Evolutionary conservation across 2,888 invertebrate genomes (phyloP), one percentile per base, ranked within the genome.

Genomic region (Helicoverpa assulta): DNA sequence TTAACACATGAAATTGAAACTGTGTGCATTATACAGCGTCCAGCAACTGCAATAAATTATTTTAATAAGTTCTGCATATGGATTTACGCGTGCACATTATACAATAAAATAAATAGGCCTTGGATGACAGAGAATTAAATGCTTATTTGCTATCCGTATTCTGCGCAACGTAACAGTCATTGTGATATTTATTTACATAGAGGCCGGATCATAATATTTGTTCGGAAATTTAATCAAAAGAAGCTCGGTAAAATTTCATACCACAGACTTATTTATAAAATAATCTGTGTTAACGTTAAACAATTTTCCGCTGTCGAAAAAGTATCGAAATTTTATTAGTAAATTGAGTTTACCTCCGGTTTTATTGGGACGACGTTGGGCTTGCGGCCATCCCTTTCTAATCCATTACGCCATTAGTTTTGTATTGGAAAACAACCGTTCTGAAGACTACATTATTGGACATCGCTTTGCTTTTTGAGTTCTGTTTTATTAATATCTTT

Each of bases 381-480:
- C 69, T 79, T 65, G 70, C 59, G 65, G 52, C 74, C 69, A 53
- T 64, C 68, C 70, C 54, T 29, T 58, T 70, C 52, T 75, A 74
- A 79, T 80, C 76, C 78, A 81, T 78, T 78, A 82, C 66, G 55
- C 58, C 51, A 76, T 78, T 78, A 70, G 68, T 71, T 73, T 58
- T 56, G 60, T 70, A 80, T 70, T 72, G 71, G 54, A 73, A 82
- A 80, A 65, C 58, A 77, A 67, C 56, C 21, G 47, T 47, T 59
- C 37, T 54, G 52, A 59, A 56, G 54, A 54, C 52, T 60, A 19
- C 59, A 12, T 59, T 66, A n/a, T 57, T 57, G 50, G 57, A 57
- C 63, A 67, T 56, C 47, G 59, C 65, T 78, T 69, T 75, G 53
- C 52, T 65, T 66, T 76, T 37, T 55, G 51, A 51, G 62, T 47